phyloP scores from a whole-genome alignment of 30 jellyfish, hydroid and myxozoan species.

The Pelagia noctiluca region DNA sequence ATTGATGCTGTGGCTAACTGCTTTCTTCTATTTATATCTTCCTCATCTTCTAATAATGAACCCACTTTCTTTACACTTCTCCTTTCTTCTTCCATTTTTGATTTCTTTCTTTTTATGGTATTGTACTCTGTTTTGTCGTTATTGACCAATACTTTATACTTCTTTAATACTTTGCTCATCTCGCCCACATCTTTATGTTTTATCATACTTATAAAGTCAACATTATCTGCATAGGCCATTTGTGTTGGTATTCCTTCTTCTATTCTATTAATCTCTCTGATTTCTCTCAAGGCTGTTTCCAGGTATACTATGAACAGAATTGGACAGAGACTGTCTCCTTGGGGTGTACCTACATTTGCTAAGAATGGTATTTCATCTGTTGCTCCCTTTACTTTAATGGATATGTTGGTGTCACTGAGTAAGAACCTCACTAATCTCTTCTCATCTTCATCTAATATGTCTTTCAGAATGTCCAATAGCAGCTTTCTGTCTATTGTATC shows the following conservation, averaged over 20 bases:
- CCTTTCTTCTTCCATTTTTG: constrained; percentile 4
- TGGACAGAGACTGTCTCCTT: constrained; percentile 33
- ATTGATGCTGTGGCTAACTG: constrained; percentile 23
- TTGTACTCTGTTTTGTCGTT: constrained; percentile 22
- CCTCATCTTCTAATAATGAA: constrained; percentile 16
- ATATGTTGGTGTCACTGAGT: constrained; percentile 30
- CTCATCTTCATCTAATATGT: constrained; percentile 51
- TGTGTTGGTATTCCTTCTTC: constrained; percentile 20
- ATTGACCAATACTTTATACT: constrained; percentile 26
- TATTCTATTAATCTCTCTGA: not conserved
- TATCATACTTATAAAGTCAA: constrained; percentile 29
- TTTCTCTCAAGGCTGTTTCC: constrained; percentile 32
- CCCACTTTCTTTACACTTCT: constrained; percentile 16
- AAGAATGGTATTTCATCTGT: constrained; percentile 29
- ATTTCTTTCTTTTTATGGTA: not conserved
- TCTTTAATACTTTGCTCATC: constrained; percentile 28
- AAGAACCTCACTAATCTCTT: constrained; percentile 50
- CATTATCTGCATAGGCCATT: constrained; percentile 44
- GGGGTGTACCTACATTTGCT: constrained; percentile 38
- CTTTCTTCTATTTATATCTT: constrained; percentile 27
- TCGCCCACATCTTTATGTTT: constrained; percentile 36
- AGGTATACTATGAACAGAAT: constrained; percentile 20
- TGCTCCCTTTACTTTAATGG: constrained; percentile 36
- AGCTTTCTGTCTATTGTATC: constrained; percentile 55
- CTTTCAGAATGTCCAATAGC: constrained; percentile 37